These are phyloP conservation scores for Periophthalmus modestus DNA, from an alignment of 2,113 vertebrate genomes.

Conservation along the genomic window DNA sequence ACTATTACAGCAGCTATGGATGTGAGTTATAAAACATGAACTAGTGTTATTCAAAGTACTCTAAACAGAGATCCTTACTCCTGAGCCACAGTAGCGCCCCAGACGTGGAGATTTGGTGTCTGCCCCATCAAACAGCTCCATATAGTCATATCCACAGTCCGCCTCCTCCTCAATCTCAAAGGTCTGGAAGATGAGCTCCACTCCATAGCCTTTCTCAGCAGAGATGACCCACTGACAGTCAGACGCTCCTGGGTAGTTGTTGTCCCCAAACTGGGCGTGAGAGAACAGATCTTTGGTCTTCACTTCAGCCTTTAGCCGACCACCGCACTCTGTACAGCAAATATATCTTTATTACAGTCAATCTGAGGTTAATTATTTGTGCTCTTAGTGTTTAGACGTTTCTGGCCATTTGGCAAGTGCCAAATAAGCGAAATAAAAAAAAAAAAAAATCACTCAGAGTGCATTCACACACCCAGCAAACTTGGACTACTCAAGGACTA, in stretches of 20 bases:
- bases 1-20: conserved; percentile 1
- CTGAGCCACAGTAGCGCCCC: conserved; percentile 93
- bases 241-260: conserved; percentile 89
- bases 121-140: conserved; percentile 93
- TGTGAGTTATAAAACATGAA: conserved; percentile 6
- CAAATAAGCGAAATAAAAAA: background rate
- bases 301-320: conserved; percentile 87
- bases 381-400: background rate
- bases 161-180: conserved; percentile 97
- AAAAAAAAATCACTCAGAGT: too few species aligned
- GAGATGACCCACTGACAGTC: conserved; percentile 95
- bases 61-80: conserved; percentile 77
- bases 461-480: background rate
- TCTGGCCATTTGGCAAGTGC: conserved; percentile 11
- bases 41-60: background rate
- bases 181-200: conserved; percentile 95
- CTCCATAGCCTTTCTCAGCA: conserved; percentile 91
- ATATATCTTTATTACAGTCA: background rate
- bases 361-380: conserved; percentile 1
- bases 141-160: conserved; percentile 94
- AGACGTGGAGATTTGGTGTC: conserved; percentile 89
- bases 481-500: background rate
- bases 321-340: conserved; percentile 85
- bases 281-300: conserved; percentile 96
- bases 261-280: conserved; percentile 94